Evolutionary conservation across 2,113 vertebrate species (phyloP).

Genomic region (Nycticebus coucang): DNA sequence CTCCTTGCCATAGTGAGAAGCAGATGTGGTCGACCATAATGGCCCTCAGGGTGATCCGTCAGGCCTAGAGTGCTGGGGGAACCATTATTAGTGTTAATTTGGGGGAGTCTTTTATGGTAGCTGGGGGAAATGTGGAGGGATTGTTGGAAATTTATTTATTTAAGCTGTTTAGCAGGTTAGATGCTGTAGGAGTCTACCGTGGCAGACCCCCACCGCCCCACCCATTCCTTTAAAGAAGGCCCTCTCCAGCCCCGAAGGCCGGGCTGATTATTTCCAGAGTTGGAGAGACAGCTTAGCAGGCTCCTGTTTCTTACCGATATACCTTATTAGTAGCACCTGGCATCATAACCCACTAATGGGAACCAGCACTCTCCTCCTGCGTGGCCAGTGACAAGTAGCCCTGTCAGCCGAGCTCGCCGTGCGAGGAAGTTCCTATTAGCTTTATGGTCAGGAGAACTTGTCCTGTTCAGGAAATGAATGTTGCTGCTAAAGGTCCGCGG

Average conservation of each 20-base stretch:
- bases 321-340: slow-evolving; percentile 95
- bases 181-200: background rate
- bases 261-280: slow-evolving; percentile 89
- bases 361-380: slow-evolving; percentile 86
- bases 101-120: slow-evolving; percentile 73
- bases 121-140: slow-evolving; percentile 42
- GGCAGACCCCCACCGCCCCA: background rate
- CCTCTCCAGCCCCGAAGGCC: slow-evolving; percentile 55
- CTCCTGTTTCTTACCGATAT: slow-evolving; percentile 88
- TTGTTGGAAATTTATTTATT: slow-evolving; percentile 69
- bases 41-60: slow-evolving; percentile 80
- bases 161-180: slow-evolving; percentile 64
- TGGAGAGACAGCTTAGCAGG: slow-evolving; percentile 84
- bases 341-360: slow-evolving; percentile 88
- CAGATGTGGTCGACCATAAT: slow-evolving; percentile 79
- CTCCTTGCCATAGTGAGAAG: slow-evolving; percentile 76
- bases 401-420: slow-evolving; percentile 82
- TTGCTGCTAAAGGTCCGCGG: slow-evolving; percentile 85
- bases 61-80: slow-evolving; percentile 72
- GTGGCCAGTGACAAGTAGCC: slow-evolving; percentile 80
- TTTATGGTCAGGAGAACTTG: slow-evolving; percentile 92
- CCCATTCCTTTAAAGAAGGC: background rate
- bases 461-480: slow-evolving; percentile 95
- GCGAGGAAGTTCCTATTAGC: slow-evolving; percentile 93
- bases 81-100: slow-evolving; percentile 80